phyloP scores from a whole-genome alignment of 2,797 vertebrate species.

The Etheostoma perlongum region DNA sequence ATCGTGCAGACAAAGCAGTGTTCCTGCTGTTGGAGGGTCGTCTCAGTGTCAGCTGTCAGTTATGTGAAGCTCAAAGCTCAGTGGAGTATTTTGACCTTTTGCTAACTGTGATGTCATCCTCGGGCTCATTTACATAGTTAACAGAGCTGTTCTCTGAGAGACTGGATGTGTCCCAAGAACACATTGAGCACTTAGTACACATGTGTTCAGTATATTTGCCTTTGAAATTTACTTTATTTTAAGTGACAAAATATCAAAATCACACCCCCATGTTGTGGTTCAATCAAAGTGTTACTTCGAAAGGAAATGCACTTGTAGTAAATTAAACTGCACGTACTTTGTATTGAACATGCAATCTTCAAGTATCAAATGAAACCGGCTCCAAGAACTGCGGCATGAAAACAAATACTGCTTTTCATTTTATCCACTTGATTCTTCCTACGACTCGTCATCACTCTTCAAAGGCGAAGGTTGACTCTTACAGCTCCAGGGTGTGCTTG shows the following conservation, averaged over 20 bases:
- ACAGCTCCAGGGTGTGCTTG: slow-evolving; percentile 76
- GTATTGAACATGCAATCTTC: slow-evolving; percentile 54
- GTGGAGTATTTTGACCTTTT: slow-evolving; percentile 75
- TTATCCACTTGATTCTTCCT: slow-evolving; percentile 73
- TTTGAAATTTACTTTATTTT: slow-evolving; percentile 34
- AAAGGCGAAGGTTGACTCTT: slow-evolving; percentile 74
- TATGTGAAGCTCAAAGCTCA: slow-evolving; percentile 56
- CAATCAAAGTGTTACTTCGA: slow-evolving; percentile 50
- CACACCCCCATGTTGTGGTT: slow-evolving; percentile 29
- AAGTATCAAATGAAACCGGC: slow-evolving; percentile 69
- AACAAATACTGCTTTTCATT: slow-evolving; percentile 75
- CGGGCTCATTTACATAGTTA: slow-evolving; percentile 59
- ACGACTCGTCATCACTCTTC: slow-evolving; percentile 71
- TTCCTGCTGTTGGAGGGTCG: slow-evolving; percentile 54
- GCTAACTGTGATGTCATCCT: slow-evolving; percentile 63
- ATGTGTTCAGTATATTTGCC: slow-evolving; percentile 21
- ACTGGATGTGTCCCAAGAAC: slow-evolving; percentile 9
- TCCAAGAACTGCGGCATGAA: slow-evolving; percentile 56
- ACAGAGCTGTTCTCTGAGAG: slow-evolving; percentile 42
- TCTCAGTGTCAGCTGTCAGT: slow-evolving; percentile 71
- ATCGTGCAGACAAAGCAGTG: slow-evolving; percentile 38
- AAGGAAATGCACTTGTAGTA: slow-evolving; percentile 56
- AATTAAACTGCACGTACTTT: slow-evolving; percentile 46
- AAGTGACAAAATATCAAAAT: slow-evolving; percentile 33
- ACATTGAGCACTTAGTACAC: slow-evolving; percentile 19